Evolutionary conservation across 1,140 invertebrate genomes (phyloP), one percentile per base, ranked within the genome.

Genomic region (Lerema accius): DNA sequence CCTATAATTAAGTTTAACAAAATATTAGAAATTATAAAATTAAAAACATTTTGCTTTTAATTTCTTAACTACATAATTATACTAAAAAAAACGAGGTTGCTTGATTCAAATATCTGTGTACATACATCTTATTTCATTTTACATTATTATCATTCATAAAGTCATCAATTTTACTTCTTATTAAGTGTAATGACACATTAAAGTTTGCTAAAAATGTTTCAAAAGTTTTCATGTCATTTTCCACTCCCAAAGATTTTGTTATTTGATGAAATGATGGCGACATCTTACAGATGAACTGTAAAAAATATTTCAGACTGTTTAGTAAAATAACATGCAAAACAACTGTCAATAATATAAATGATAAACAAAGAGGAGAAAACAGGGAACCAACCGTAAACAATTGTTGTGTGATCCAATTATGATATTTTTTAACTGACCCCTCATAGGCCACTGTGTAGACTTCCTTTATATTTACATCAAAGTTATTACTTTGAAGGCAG

Each of bases 331-430:
- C 19, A 23, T 23, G 2, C 19, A 23, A 23, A 23, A n/a, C n/a
- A n/a, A n/a, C n/a, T n/a, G n/a, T n/a, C n/a, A n/a, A n/a, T n/a
- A n/a, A n/a, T n/a, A n/a, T n/a, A n/a, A n/a, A n/a, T n/a, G n/a
- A n/a, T n/a, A n/a, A n/a, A n/a, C n/a, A n/a, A n/a, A n/a, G n/a
- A n/a, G n/a, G n/a, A n/a, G n/a, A n/a, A n/a, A n/a, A n/a, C n/a
- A n/a, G n/a, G 28, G 28, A 32, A 75, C 91, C 87, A 92, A 95
- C 94, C 62, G 80, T 78, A 83, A 95, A 95, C 10, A 95, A 77
- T 83, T 94, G 92, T 74, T 94, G 93, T 7, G 93, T 92, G 74
- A 94, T 88, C 94, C 94, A 95, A 49, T 92, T 93, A 69, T 95
- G 94, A 78, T 94, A 94, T 28, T 89, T 90, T 77, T 94, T 93